Conservation (phyloP, 2,888 invertebrate genomes). For the Adineta ricciae region DNA sequence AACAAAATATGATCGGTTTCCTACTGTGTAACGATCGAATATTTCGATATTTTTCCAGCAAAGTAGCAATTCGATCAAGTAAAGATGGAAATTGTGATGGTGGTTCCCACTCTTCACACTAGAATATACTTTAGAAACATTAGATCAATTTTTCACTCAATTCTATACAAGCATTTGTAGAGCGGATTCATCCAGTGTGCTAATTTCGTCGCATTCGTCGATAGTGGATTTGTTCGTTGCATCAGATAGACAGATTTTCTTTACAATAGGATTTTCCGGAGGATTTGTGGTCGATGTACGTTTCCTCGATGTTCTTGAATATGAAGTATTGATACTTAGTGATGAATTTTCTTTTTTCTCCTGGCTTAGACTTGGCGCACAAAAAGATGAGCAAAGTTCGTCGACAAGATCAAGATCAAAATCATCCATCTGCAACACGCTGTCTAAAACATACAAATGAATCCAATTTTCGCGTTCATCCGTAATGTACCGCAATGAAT, state of each 20-base stretch:
- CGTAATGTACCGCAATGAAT: background rate
- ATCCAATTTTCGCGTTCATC: background rate
- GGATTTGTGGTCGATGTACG: background rate
- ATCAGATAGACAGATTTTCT: background rate
- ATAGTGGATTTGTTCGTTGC: background rate
- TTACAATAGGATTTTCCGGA: background rate
- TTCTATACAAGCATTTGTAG: background rate
- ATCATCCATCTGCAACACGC: background rate
- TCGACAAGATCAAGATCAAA: background rate
- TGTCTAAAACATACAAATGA: background rate
- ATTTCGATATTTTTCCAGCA: background rate
- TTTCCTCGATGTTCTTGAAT: background rate
- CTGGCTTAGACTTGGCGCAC: background rate
- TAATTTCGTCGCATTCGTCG: background rate
- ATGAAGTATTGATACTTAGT: background rate
- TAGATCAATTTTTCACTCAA: background rate
- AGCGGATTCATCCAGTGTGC: background rate
- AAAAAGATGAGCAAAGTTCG: background rate
- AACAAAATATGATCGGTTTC: background rate
- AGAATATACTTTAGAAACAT: background rate
- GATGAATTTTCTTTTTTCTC: background rate
- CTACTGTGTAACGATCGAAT: background rate
- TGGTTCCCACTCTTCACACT: slow-evolving; percentile 9
- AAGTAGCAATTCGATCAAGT: background rate
- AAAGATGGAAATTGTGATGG: background rate